Evolutionary conservation across 2,888 invertebrate genomes (phyloP).

Genomic region (Hypolimnas misippus): DNA sequence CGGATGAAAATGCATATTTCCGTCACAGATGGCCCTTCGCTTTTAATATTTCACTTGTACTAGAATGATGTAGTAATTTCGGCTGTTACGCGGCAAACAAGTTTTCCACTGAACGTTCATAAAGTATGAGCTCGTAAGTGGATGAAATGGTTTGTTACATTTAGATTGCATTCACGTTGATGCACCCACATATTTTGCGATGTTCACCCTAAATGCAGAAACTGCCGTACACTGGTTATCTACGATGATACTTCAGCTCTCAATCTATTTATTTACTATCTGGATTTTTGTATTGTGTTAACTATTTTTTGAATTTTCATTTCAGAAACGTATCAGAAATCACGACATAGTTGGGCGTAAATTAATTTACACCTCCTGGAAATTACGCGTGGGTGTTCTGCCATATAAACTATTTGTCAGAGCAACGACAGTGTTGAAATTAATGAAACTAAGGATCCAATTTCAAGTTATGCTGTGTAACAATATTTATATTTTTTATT

Average conservation of each 20-base stretch:
- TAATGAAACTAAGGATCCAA: too few species aligned
- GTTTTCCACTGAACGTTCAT: slow-evolving; percentile 4
- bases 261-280: not conserved
- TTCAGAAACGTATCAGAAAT: too few species aligned
- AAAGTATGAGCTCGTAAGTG: slow-evolving; percentile 18
- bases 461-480: too few species aligned
- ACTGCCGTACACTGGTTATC: slow-evolving; percentile 7
- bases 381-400: too few species aligned
- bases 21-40: not conserved
- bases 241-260: not conserved
- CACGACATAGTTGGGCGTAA: too few species aligned
- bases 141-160: slow-evolving; percentile 21
- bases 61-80: not conserved
- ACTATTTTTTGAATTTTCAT: too few species aligned
- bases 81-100: not conserved
- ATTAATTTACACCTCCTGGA: too few species aligned
- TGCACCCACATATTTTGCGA: slow-evolving; percentile 15
- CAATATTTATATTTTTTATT: too few species aligned
- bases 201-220: slow-evolving; percentile 8
- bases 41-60: not conserved
- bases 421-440: too few species aligned
- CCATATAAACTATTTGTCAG: too few species aligned
- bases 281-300: not conserved
- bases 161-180: slow-evolving; percentile 20
- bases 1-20: too few species aligned